These are phyloP conservation scores for Octodon degus DNA, from an alignment of 2,113 vertebrate species.

Conservation along the genomic window DNA sequence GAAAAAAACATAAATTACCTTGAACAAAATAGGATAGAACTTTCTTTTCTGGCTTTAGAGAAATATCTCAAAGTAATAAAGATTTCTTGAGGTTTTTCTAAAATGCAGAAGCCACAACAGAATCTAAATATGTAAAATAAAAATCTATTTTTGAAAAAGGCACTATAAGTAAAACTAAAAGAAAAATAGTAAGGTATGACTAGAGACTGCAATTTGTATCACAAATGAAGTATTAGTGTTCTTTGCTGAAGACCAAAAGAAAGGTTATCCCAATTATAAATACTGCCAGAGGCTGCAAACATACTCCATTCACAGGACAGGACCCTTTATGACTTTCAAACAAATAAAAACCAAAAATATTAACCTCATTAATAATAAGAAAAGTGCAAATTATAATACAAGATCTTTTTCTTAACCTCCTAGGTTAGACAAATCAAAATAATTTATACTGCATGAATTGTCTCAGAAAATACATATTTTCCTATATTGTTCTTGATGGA, in stretches of 20 bases:
- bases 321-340: neutral
- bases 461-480: neutral
- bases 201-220: neutral
- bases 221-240: neutral
- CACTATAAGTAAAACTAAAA: neutral
- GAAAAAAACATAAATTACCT: neutral
- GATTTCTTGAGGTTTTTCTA: neutral
- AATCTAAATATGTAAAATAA: neutral
- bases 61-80: neutral
- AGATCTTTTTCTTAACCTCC: neutral
- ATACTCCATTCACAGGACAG: neutral
- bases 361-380: neutral
- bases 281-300: neutral
- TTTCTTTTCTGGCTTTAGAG: neutral
- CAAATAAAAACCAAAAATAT: neutral
- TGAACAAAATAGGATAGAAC: neutral
- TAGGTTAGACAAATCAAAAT: neutral
- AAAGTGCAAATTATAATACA: neutral
- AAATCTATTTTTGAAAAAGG: neutral
- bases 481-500: neutral
- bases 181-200: neutral
- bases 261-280: neutral
- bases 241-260: neutral
- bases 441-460: neutral
- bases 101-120: neutral